Conservation (phyloP, 2,797 vertebrate genomes). For the Bufotes viridis region DNA sequence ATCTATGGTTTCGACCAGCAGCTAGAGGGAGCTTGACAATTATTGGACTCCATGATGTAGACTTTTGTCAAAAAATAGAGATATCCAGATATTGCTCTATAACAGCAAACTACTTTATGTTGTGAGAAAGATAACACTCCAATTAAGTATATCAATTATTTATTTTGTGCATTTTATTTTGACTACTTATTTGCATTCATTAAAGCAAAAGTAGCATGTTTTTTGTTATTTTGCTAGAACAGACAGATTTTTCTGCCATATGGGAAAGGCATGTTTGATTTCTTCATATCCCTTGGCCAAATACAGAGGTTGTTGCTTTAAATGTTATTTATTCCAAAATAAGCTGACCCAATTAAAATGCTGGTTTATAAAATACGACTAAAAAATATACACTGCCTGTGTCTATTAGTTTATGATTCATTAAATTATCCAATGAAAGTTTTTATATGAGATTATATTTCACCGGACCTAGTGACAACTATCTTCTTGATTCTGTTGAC, state of each 20-base stretch:
- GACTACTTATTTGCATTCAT: constrained; percentile 22
- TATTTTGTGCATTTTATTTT: background rate
- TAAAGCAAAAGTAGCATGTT: constrained; percentile 26
- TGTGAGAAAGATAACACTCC: background rate
- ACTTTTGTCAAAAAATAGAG: background rate
- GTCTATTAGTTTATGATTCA: constrained; percentile 56
- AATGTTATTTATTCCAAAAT: constrained; percentile 39
- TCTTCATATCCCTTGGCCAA: constrained; percentile 39
- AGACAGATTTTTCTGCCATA: constrained; percentile 53
- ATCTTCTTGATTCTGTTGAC: constrained; percentile 57
- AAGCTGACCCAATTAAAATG: constrained; percentile 48
- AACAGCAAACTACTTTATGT: no score
- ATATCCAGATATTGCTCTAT: no score
- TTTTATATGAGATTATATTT: constrained; percentile 53
- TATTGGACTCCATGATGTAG: no score
- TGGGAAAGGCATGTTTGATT: constrained; percentile 37
- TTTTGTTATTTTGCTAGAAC: constrained; percentile 21
- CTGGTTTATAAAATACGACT: constrained; percentile 4
- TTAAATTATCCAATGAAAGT: constrained; percentile 50
- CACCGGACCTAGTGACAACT: constrained; percentile 45
- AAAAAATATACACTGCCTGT: constrained; percentile 28
- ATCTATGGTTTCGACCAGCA: no score
- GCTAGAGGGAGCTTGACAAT: no score
- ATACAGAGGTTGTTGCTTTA: constrained; percentile 38
- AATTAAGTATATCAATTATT: constrained; percentile 1